Base-by-base conservation (phyloP, 2,113 vertebrate species). In the Sialia sialis region DNA sequence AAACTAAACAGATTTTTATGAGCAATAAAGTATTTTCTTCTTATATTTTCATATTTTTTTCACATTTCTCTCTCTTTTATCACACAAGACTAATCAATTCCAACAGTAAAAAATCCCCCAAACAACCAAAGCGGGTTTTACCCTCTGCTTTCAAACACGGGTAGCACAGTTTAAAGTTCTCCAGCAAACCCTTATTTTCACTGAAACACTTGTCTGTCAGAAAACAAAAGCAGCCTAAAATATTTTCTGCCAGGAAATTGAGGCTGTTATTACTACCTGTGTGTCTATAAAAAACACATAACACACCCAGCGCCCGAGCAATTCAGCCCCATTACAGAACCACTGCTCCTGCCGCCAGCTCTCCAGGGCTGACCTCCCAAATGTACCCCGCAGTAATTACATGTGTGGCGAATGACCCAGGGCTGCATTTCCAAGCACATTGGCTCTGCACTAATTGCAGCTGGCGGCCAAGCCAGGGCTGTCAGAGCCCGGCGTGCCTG, bases 341-440 rank as follows among this genome's bases (percentile, higher is more conserved):
- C 38, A 7, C 41, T 9, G 22, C 19, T 68, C 38, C 58, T 20
- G 15, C 21, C 41, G 22, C 30, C 15, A 34, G 4, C n/a, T 88
- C 59, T 16, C 62, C 29, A 32, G 64, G 27, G 64, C 72, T 59
- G 44, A 56, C 54, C 9, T 36, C 39, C 36, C 48, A 41, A 16
- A 52, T n/a, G 68, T 25, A 58, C 38, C 54, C 49, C 4, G 55
- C 30, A 36, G 52, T 16, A 64, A 82, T 38, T 25, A 66, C 34
- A 41, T 0, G 25, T 9, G 39, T 11, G 38, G 20, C 1, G 1
- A 54, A 30, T 1, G 29, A 77, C 55, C 32, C 32, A 14, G 34
- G 44, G 2, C 46, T 41, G 22, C 34, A 25, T 64, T 87, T 67
- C 32, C 29, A 32, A 64, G 15, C 0, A 6, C 7, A 2, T 11